Base-by-base conservation (phyloP, 1,140 invertebrate genomes). In the Euwallacea similis region DNA sequence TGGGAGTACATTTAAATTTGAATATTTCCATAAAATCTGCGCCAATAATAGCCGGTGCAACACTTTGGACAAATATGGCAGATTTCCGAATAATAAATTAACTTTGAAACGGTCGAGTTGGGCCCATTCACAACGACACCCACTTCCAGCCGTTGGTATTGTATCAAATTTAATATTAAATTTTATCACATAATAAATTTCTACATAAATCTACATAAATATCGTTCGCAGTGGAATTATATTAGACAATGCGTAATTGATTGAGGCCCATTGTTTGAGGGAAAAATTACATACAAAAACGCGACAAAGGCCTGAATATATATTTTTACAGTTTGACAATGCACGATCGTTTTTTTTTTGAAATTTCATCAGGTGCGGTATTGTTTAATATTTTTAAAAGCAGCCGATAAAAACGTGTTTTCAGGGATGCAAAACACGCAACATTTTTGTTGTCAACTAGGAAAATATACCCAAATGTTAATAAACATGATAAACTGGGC, bases 131-230 rank as follows among this genome's bases (percentile, higher is more conserved):
- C 46, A 50, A 50, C 13, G 13, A 50, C 46, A 13, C 46, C 9
- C 46, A 50, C 46, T 50, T 50, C 46, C 46, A 50, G 46, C 46
- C 13, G 46, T 50, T 13, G 9, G 46, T 13, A 50, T 50, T 50
- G 13, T 50, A 50, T 50, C 13, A 50, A 50, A 50, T 50, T 50
- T 50, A 13, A 50, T 50, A 50, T 50, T 50, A 50, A 50, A 50
- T 50, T 50, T 50, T 50, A 50, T 33, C 46, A 11, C 46, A 13
- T 50, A 50, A 50, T 50, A 50, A 50, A 50, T 50, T 50, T 50
- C 46, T 50, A 50, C 13, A 50, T 11, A 50, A 10, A 13, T 50
- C 46, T 13, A 50, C 9, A 33, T 33, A 33, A 33, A 33, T 33
- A 33, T 33, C 13, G 46, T 50, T 50, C 46, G 13, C 13, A 50